These are phyloP conservation scores for Trachelipus rathkii DNA, from an alignment of 1,140 invertebrate species.

Conservation along the genomic window DNA sequence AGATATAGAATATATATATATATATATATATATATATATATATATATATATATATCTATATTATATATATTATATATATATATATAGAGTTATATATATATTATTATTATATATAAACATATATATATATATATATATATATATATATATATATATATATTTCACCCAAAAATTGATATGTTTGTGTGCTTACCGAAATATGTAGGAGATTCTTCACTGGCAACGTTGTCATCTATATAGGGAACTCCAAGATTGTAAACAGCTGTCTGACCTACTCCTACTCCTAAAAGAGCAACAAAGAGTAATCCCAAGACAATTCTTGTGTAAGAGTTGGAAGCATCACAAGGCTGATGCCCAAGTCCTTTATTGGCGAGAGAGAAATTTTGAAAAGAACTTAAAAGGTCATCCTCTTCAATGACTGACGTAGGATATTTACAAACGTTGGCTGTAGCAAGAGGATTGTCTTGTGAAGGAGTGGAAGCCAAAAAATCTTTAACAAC, in stretches of 20 bases:
- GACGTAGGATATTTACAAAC: not conserved
- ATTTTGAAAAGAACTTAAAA: not conserved
- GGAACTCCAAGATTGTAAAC: slow-evolving; percentile 63
- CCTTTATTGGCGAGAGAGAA: not conserved
- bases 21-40: too few relatives aligned
- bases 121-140: not conserved
- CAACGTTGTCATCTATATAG: slow-evolving; percentile 89
- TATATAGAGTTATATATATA: too few relatives aligned
- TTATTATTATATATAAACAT: slow-evolving; percentile 5
- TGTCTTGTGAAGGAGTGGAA: slow-evolving; percentile 39
- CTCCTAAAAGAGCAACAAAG: slow-evolving; percentile 75
- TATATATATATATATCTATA: too few relatives aligned
- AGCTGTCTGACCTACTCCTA: slow-evolving; percentile 85
- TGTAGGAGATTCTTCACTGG: slow-evolving; percentile 79
- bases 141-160: not conserved
- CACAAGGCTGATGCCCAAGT: not conserved
- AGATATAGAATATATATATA: too few relatives aligned
- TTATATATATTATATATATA: too few relatives aligned
- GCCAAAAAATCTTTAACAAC: slow-evolving; percentile 43
- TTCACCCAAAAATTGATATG: too few relatives aligned
- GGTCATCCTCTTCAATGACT: not conserved
- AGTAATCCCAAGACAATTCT: slow-evolving; percentile 64
- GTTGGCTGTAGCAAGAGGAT: slow-evolving; percentile 21
- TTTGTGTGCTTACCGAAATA: slow-evolving; percentile 71
- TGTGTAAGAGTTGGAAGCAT: slow-evolving; percentile 1